Evolutionary conservation across 2,113 vertebrate species (phyloP).

Genomic region (Burhinus oedicnemus): DNA sequence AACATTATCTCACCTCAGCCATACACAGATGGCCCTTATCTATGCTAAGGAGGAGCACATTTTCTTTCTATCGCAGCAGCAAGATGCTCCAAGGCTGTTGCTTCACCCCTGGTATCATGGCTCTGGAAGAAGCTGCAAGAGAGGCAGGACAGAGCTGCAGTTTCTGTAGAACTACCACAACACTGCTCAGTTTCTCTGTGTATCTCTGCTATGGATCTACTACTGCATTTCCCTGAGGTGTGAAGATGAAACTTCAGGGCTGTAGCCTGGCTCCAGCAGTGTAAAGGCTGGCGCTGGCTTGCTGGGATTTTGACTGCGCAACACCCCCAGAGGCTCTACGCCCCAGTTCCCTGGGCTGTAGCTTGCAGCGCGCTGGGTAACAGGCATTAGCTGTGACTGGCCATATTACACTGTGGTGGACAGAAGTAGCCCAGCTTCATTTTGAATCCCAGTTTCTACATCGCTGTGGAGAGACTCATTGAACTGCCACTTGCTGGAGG

Average conservation of each 20-base stretch:
- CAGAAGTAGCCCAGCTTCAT: background rate
- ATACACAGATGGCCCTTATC: conserved; percentile 2
- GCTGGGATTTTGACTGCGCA: background rate
- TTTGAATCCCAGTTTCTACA: background rate
- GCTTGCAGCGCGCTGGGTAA: background rate
- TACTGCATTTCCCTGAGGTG: background rate
- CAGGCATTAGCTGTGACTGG: background rate
- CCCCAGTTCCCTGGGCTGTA: background rate
- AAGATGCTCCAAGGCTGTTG: background rate
- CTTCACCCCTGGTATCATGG: background rate
- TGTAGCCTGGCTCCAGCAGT: background rate
- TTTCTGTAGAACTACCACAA: background rate
- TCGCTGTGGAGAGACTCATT: background rate
- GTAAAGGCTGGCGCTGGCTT: background rate
- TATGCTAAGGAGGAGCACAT: background rate
- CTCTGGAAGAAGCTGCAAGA: background rate
- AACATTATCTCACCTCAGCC: background rate
- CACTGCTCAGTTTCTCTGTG: background rate
- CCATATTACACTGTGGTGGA: fast-evolving
- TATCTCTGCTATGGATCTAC: background rate
- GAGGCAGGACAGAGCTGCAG: background rate
- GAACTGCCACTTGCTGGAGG: background rate
- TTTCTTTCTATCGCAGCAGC: background rate
- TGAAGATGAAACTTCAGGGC: background rate
- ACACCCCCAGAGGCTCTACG: background rate